Conservation (phyloP, 92 coral and sea anemone genomes). For the Umimayanthus chanpuru region DNA sequence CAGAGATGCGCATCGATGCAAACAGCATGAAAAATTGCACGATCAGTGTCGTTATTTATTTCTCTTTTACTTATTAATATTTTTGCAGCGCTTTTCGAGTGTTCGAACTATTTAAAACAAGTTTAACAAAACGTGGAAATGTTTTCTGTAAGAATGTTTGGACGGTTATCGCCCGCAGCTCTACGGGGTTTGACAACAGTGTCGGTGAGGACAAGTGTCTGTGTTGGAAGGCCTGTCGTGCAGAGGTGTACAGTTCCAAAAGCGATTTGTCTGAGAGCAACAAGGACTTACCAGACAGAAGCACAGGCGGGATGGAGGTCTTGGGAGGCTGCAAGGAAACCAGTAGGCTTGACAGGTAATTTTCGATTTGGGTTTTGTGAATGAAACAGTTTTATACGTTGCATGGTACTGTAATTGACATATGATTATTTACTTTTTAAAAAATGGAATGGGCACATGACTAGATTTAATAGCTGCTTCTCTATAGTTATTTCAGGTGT, state of each 20-base stretch:
- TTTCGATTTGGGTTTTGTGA: background rate
- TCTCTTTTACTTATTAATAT: background rate
- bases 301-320: slow-evolving; percentile 87
- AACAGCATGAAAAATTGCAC: background rate
- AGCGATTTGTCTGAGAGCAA: slow-evolving; percentile 33
- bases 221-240: slow-evolving; percentile 13
- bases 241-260: slow-evolving; percentile 41
- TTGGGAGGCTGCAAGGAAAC: slow-evolving; percentile 90
- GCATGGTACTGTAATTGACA: too few species aligned
- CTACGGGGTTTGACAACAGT: slow-evolving; percentile 46
- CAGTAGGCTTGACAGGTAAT: slow-evolving; percentile 93
- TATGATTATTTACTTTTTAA: too few species aligned
- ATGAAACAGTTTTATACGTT: too few species aligned
- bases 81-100: background rate
- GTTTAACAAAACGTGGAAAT: background rate
- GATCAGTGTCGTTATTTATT: background rate
- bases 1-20: slow-evolving; percentile 28
- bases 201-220: background rate
- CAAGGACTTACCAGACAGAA: slow-evolving; percentile 75
- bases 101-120: too few species aligned
- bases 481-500: too few species aligned
- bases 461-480: too few species aligned
- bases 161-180: slow-evolving; percentile 54
- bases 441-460: too few species aligned
- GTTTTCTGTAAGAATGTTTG: slow-evolving; percentile 50